Evolutionary conservation across 2,888 invertebrate species (phyloP), one percentile per base, ranked within the genome.

Genomic region (Geotrupes spiniger): DNA sequence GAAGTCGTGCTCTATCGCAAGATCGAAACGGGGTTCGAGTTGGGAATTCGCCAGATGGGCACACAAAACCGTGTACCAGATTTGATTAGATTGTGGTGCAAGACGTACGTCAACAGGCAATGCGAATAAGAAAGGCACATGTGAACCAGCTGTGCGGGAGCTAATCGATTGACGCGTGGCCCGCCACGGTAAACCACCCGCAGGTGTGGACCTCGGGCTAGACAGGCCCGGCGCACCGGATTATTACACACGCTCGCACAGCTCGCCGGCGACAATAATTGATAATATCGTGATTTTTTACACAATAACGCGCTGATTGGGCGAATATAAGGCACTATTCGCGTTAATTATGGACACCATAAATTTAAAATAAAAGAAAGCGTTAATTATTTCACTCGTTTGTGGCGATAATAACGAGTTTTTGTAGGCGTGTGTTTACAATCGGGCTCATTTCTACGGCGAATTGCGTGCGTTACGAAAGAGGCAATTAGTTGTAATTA

Each of bases 111-210:
- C 49, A 44, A 51, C 44, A 37, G 39, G 44, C 43, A 46, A 52
- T 56, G 58, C 56, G 46, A 54, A 57, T 51, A 58, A 60, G 58
- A 58, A 55, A 53, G 38, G 51, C 55, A 59, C 52, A 57, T 62
- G 61, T 59, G 60, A 56, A 57, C 54, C 63, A 64, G 62, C 60
- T 63, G 62, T 56, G 54, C 51, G 58, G 60, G 60, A 63, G 61
- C 60, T 63, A 63, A 66, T 64, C 64, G 66, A 64, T 63, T 65
- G 66, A 64, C 66, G 65, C 66, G 66, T 66, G 66, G 63, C 64
- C 52, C 53, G 49, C 51, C 53, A 42, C 59, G 52, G 61, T 61
- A 61, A 59, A 53, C 57, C 61, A 60, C 60, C 59, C 61, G 59
- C 61, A 61, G 61, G 61, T 61, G 60, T 58, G 56, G 45, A 28